Conservation (phyloP, 1,140 invertebrate genomes). For the Holcopasites calliopsidis region DNA sequence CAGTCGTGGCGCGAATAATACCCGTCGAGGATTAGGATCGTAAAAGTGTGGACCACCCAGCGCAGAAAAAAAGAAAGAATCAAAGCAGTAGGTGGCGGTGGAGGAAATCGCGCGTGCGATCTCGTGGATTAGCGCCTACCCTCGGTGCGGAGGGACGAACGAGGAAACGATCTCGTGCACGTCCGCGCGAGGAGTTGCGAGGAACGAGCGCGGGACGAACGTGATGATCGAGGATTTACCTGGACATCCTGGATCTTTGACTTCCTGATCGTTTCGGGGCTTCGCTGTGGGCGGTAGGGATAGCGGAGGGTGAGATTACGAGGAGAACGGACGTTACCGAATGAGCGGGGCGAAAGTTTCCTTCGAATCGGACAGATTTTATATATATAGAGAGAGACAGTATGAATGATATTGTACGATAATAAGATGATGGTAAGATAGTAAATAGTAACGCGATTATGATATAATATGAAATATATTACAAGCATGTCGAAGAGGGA, state of each 20-base stretch:
- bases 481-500: no score
- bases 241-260: not conserved
- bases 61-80: constrained; percentile 36
- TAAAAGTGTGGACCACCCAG: constrained; percentile 69
- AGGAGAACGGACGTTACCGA: no score
- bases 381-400: no score
- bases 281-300: no score
- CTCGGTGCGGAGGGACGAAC: not conserved
- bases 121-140: constrained; percentile 48
- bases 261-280: not conserved
- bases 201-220: no score
- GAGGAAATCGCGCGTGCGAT: constrained; percentile 62
- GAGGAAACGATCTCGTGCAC: not conserved
- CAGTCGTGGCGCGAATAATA: constrained; percentile 73
- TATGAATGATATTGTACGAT: no score
- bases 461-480: no score
- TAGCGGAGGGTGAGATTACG: no score
- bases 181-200: not conserved
- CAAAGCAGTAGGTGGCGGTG: not conserved
- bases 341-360: no score
- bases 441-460: no score
- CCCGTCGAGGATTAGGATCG: constrained; percentile 71
- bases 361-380: no score
- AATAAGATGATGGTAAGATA: no score
- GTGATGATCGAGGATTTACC: not conserved